Conservation (phyloP, 2,113 vertebrate genomes). For the Galemys pyrenaicus region DNA sequence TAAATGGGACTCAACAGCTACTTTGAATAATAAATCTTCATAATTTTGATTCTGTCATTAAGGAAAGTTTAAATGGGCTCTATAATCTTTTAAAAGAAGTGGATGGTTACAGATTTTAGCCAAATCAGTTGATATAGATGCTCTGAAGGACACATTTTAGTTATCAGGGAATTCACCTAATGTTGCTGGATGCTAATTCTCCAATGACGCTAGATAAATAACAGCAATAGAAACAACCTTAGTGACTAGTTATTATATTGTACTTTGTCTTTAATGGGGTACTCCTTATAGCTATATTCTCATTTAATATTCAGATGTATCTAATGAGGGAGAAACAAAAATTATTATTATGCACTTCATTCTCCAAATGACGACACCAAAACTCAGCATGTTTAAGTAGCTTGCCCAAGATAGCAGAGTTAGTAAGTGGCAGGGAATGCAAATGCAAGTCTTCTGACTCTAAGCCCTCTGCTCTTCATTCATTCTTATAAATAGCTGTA, state of each 20-base stretch:
- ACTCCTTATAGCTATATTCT: not conserved
- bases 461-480: not conserved
- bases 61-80: not conserved
- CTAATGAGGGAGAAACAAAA: not conserved
- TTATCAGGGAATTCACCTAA: not conserved
- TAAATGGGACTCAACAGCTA: not conserved
- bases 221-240: not conserved
- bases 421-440: not conserved
- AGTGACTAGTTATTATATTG: not conserved
- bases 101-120: not conserved
- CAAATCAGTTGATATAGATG: not conserved
- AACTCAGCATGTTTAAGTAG: not conserved
- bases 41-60: not conserved
- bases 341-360: not conserved
- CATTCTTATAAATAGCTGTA: slow-evolving; percentile 61
- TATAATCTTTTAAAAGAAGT: not conserved
- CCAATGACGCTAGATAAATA: not conserved
- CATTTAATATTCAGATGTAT: not conserved
- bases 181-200: not conserved
- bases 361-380: not conserved
- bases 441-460: slow-evolving; percentile 23
- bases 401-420: not conserved
- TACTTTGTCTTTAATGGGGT: not conserved
- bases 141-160: not conserved
- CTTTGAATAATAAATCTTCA: not conserved